Conservation (phyloP, 2,797 vertebrate species). For the Spinus olivaceus region DNA sequence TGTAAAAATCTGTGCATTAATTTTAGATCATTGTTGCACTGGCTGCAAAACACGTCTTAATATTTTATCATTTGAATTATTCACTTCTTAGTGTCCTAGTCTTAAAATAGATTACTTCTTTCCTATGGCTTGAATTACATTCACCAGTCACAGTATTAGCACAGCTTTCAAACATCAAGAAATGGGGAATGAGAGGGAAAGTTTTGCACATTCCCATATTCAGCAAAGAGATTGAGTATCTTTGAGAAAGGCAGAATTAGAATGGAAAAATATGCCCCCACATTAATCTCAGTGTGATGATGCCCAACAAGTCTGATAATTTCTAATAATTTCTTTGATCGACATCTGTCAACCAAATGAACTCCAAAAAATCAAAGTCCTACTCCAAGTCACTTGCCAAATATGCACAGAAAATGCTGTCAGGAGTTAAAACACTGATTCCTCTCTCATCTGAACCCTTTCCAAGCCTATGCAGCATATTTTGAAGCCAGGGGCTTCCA, state of each 20-base stretch:
- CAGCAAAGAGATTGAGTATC: neutral
- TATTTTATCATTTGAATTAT: neutral
- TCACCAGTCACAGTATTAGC: neutral
- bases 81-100: neutral
- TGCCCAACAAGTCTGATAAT: neutral
- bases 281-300: neutral
- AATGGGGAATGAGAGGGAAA: neutral
- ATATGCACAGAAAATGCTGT: accelerated
- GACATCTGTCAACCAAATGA: neutral
- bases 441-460: neutral
- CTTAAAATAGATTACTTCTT: neutral
- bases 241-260: neutral
- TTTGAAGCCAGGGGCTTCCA: neutral
- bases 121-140: neutral
- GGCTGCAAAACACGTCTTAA: neutral
- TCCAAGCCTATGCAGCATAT: neutral
- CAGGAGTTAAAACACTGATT: neutral
- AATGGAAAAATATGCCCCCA: neutral
- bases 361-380: neutral
- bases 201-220: neutral
- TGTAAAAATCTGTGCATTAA: neutral
- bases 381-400: neutral
- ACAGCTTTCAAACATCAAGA: neutral
- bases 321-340: neutral
- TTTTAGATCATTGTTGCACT: neutral